Evolutionary conservation across 1,140 invertebrate species (phyloP).

Genomic region (Nautilus pompilius): DNA sequence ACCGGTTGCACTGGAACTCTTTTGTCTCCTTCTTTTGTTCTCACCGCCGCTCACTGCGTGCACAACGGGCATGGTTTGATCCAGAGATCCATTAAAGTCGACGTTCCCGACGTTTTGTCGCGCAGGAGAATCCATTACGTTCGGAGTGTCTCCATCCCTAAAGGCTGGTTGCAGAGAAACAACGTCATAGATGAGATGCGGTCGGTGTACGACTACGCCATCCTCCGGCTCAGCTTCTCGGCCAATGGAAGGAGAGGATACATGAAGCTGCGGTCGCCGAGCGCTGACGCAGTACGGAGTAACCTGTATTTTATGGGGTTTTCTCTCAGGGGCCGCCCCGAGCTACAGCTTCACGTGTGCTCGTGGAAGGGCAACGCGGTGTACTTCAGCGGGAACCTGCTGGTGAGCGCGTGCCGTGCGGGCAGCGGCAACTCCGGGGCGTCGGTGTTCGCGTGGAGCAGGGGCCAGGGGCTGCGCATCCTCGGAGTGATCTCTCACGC

Average conservation of each 20-base stretch:
- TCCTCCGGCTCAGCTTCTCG: conserved; percentile 24
- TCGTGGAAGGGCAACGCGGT: conserved; percentile 18
- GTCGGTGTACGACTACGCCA: conserved; percentile 33
- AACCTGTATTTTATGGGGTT: conserved; percentile 40
- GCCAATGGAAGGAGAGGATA: conserved; percentile 28
- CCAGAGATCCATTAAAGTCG: conserved; percentile 35
- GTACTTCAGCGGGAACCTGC: conserved; percentile 26
- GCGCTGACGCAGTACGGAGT: conserved; percentile 18
- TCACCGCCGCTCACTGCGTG: conserved; percentile 44
- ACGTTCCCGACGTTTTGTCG: conserved; percentile 26
- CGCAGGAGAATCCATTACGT: conserved; percentile 31
- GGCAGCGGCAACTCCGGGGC: conserved; percentile 36
- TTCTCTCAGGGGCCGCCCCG: conserved; percentile 13
- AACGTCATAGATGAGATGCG: conserved; percentile 5
- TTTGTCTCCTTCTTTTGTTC: conserved; percentile 30
- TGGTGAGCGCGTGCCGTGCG: conserved; percentile 36
- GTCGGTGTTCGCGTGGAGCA: conserved; percentile 25
- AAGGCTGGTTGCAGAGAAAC: conserved; percentile 21
- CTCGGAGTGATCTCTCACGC: conserved; percentile 39
- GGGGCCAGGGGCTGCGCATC: conserved; percentile 21
- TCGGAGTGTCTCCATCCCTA: conserved; percentile 32
- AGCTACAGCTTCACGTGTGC: conserved; percentile 30
- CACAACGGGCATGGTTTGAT: conserved; percentile 29
- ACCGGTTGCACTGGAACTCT: conserved; percentile 42
- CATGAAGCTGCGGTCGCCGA: conserved; percentile 28